Percentiles rank a stretch among this genome's conserved stretches.
Conservation (phyloP, 2,888 invertebrate genomes). For the Prostheceraeus crozeri region DNA sequence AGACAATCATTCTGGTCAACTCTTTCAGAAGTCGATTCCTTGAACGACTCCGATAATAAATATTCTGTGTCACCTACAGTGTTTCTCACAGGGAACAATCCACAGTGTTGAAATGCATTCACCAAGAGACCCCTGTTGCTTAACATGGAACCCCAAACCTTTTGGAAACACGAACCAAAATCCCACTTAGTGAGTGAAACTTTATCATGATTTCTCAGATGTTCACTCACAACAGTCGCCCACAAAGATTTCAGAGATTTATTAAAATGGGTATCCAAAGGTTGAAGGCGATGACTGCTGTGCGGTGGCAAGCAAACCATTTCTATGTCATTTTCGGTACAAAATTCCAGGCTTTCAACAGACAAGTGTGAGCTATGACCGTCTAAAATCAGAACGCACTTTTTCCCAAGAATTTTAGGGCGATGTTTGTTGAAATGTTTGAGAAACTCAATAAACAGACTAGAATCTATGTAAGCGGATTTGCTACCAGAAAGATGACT, state of each 20-base stretch:
- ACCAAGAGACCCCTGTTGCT: too few species aligned
- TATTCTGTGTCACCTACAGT: too few species aligned
- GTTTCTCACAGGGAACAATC: too few species aligned
- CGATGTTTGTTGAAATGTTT: constrained; percentile 10
- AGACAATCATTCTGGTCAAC: too few species aligned
- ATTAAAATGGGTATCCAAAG: constrained; percentile 13
- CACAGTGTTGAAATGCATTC: too few species aligned
- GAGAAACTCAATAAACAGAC: constrained; percentile 12
- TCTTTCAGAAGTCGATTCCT: too few species aligned
- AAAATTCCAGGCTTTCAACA: constrained; percentile 13
- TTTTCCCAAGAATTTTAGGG: constrained; percentile 18
- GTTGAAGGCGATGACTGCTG: constrained; percentile 18
- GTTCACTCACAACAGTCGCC: too few species aligned
- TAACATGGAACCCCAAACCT: background rate
- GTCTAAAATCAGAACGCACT: too few species aligned
- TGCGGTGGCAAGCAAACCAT: constrained; percentile 9
- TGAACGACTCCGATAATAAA: too few species aligned
- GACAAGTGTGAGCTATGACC: constrained; percentile 21
- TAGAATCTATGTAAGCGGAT: constrained; percentile 20
- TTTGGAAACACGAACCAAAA: background rate
- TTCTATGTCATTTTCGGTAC: constrained; percentile 25
- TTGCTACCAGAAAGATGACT: background rate
- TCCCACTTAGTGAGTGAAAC: background rate
- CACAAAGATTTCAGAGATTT: too few species aligned
- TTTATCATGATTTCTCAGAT: too few species aligned